A percentile compares a stretch with the other conserved stretches of the same genome.
These are phyloP conservation scores for Atrina japonica DNA, from an alignment of 2,888 invertebrate genomes.

Conservation along the genomic window DNA sequence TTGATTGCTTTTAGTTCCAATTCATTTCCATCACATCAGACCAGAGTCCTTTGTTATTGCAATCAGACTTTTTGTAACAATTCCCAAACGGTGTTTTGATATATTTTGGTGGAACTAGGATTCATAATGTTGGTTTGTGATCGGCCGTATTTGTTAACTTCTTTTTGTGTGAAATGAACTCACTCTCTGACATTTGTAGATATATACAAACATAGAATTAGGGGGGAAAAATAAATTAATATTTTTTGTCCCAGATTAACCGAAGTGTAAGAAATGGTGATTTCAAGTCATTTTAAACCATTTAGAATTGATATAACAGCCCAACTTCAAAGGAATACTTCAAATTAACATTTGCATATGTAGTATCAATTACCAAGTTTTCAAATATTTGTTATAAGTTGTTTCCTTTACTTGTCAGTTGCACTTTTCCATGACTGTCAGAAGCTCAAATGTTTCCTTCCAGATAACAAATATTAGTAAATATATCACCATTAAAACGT, in stretches of 20 bases:
- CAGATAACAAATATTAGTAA: slow-evolving; percentile 3
- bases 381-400: background rate
- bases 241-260: too few species aligned
- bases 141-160: too few species aligned
- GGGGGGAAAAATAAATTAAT: too few species aligned
- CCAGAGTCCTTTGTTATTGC: slow-evolving; percentile 8
- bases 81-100: slow-evolving; percentile 5
- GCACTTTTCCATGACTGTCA: background rate
- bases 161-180: too few species aligned
- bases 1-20: slow-evolving; percentile 15
- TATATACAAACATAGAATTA: too few species aligned
- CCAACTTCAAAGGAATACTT: slow-evolving; percentile 7
- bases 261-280: too few species aligned
- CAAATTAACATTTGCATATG: slow-evolving; percentile 6
- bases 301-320: background rate
- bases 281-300: background rate
- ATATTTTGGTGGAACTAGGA: background rate
- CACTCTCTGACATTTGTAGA: too few species aligned
- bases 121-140: too few species aligned
- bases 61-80: background rate
- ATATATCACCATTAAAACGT: too few species aligned
- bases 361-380: background rate
- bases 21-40: background rate
- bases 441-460: background rate
- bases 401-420: background rate